Conservation (phyloP, 2,113 vertebrate species). For the Takifugu flavidus region DNA sequence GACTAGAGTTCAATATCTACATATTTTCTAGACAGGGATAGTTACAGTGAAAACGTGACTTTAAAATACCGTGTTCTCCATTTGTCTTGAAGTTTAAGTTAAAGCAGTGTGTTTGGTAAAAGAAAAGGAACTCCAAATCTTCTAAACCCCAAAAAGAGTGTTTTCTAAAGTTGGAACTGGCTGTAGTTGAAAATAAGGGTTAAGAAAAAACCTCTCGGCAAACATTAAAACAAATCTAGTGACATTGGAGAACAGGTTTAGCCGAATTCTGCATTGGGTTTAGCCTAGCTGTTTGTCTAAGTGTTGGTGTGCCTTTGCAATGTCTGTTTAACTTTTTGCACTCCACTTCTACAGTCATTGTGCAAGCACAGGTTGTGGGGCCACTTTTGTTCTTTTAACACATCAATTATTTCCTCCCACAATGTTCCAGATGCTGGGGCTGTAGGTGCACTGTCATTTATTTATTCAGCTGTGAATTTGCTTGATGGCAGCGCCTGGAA, state of each 20-base stretch:
- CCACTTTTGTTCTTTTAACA: slow-evolving; percentile 39
- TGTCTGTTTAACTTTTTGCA: neutral
- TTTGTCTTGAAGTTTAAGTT: neutral
- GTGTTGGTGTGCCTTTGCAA: too few relatives aligned
- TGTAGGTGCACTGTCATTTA: slow-evolving; percentile 11
- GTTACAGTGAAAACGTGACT: neutral
- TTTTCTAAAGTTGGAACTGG: too few relatives aligned
- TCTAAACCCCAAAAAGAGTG: too few relatives aligned
- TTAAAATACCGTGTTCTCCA: neutral
- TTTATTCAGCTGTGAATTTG: slow-evolving; percentile 30
- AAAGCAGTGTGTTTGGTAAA: too few relatives aligned
- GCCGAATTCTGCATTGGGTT: too few relatives aligned
- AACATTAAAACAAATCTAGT: too few relatives aligned
- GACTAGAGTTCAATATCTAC: neutral
- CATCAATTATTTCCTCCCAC: slow-evolving; percentile 39
- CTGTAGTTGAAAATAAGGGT: too few relatives aligned
- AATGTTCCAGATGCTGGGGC: slow-evolving; percentile 34
- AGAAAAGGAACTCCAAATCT: too few relatives aligned
- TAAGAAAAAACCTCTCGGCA: too few relatives aligned
- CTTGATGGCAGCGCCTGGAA: slow-evolving; percentile 15
- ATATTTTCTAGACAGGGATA: neutral
- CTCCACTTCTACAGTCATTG: neutral
- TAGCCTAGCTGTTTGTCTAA: too few relatives aligned
- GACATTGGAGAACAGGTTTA: too few relatives aligned
- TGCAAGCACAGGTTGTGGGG: slow-evolving; percentile 15